Base-by-base conservation (phyloP, 2,888 invertebrate species). In the Prenolepis imparis region DNA sequence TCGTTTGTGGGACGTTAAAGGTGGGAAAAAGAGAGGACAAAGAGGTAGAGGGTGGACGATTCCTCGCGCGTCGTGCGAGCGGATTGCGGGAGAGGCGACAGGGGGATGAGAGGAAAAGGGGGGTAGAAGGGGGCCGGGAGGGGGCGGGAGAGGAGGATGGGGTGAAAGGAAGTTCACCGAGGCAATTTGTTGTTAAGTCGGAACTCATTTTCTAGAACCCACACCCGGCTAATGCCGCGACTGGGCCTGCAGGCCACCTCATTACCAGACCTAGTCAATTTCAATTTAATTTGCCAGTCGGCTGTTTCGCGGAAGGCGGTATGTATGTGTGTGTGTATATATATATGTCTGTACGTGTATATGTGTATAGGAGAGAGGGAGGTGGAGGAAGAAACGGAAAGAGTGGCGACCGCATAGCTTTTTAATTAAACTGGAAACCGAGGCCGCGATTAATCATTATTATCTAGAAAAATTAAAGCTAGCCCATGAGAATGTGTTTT, bases 101-200 rank as follows among this genome's bases (percentile, higher is more conserved):
- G 72, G 68, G 77, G 52, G 72, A 9, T n/a, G 52, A 12, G 41
- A 11, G 52, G 21, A 39, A 52, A 11, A 0, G 18, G 41, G 8
- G 64, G 3, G 41, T 12, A n/a, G 39, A 11, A 1, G 57, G 21
- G 80, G 15, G n/a, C n/a, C n/a, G n/a, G n/a, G n/a, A n/a, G n/a
- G n/a, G n/a, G n/a, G n/a, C n/a, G n/a, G n/a, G 39, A 11, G 52
- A 18, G 63, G 84, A 83, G 83, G 68, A 67, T 61, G 66, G 52
- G 78, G 81, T 70, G 81, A 75, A 90, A 89, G 87, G 87, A 89
- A 86, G 84, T 87, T 87, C 88, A 86, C 89, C 85, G 84, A 90
- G 89, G 90, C 89, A 92, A 91, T 92, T 92, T 92, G 91, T 93
- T 93, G 91, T 91, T 89, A 91, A 92, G 86, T 91, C 91, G 86